Base-by-base conservation (phyloP, 2,113 vertebrate species). In the Gadus chalcogrammus region DNA sequence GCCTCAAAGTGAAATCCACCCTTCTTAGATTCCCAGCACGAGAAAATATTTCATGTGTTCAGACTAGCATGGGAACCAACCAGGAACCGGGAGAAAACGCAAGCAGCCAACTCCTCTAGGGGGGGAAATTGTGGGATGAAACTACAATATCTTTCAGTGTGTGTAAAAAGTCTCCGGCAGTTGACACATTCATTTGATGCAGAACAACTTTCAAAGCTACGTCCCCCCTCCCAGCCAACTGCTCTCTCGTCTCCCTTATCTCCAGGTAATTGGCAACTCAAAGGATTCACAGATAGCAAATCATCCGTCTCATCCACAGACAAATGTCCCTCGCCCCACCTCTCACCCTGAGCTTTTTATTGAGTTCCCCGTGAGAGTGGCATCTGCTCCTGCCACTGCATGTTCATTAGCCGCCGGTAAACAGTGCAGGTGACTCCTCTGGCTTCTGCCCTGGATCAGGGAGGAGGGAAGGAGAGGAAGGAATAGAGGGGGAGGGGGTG, bases 371-470 rank as follows among this genome's bases (percentile, higher is more conserved):
- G 48, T 80, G 80, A 76, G 22, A 48, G 70, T 87, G 80, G 67
- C 80, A 85, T 87, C 77, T 88, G 79, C 80, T 87, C 75, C 58
- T 68, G 64, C 64, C 35, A 58, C 65, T 81, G 77, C 81, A 82
- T 83, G 53, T 83, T 90, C 83, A 88, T 85, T 82, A 88, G 71
- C 75, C 68, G 69, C 67, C 73, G 82, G 70, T 83, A 87, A 85
- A 88, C 74, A 82, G 64, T 72, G 68, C 65, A 67, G 70, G 71
- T 79, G 69, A 80, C 72, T 73, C 58, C 65, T 61, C 67, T 79
- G 67, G 73, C n/a, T 65, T 66, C 77, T 48, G 64, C 13, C 66
- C 27, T 69, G 55, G 38, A 75, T 76, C 28, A 58, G 64, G 67
- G 55, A 68, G 59, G 42, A 48, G 42, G 42, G 42, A 13, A 48